These are phyloP conservation scores for Episyrphus balteatus DNA, from an alignment of 1,140 invertebrate genomes.

Conservation along the genomic window DNA sequence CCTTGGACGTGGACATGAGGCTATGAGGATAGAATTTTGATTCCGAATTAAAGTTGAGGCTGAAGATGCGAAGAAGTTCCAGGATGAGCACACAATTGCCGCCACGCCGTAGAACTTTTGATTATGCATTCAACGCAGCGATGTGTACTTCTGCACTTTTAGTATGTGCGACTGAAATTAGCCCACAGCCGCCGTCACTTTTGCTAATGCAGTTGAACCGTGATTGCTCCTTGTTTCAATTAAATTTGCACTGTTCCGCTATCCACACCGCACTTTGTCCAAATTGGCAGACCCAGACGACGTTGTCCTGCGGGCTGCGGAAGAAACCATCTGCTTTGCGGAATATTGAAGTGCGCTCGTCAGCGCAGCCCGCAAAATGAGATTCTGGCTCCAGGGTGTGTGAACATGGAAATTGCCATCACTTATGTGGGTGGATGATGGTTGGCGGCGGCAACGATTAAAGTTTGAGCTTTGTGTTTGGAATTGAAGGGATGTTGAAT, in stretches of 20 bases:
- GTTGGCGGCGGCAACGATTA: too few relatives aligned
- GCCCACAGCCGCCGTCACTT: constrained; percentile 2
- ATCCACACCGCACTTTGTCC: neutral
- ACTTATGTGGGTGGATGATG: too few relatives aligned
- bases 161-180: constrained; percentile 9
- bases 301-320: neutral
- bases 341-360: constrained; percentile 1
- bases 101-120: too few relatives aligned
- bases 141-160: constrained; percentile 37
- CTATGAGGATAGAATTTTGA: too few relatives aligned
- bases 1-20: too few relatives aligned
- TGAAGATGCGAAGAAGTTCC: too few relatives aligned
- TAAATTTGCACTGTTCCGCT: neutral
- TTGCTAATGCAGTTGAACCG: constrained; percentile 2
- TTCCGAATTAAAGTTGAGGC: too few relatives aligned
- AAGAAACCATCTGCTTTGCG: neutral
- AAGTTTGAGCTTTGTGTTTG: too few relatives aligned
- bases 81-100: too few relatives aligned
- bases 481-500: too few relatives aligned
- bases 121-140: constrained; percentile 30
- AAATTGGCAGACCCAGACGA: neutral
- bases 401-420: constrained; percentile 25
- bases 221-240: too few relatives aligned
- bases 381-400: constrained; percentile 34
- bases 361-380: constrained; percentile 21